phyloP scores from a whole-genome alignment of 2,113 vertebrate genomes.

The Periophthalmodon schlosseri region DNA sequence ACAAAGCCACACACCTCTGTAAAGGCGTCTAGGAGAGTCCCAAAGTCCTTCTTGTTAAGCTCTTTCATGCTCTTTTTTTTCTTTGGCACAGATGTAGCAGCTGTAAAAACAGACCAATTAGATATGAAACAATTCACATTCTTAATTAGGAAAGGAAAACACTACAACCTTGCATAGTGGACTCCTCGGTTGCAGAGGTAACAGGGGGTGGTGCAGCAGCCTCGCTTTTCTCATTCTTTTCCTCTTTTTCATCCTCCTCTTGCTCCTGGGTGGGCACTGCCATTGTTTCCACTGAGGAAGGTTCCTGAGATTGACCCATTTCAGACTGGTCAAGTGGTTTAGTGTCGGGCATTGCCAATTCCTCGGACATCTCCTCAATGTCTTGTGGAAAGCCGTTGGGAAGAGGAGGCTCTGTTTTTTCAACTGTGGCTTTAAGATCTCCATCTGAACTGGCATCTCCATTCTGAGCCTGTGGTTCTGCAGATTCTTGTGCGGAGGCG shows the following conservation, averaged over 20 bases:
- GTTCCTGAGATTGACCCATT: slow-evolving; percentile 60
- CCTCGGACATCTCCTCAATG: slow-evolving; percentile 65
- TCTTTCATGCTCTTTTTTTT: slow-evolving; percentile 92
- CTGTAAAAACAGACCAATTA: slow-evolving; percentile 45
- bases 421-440: slow-evolving; percentile 66
- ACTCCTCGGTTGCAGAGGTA: slow-evolving; percentile 76
- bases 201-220: slow-evolving; percentile 57
- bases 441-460: slow-evolving; percentile 22
- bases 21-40: slow-evolving; percentile 93
- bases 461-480: slow-evolving; percentile 28
- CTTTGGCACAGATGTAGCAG: slow-evolving; percentile 89
- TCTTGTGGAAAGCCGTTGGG: slow-evolving; percentile 83
- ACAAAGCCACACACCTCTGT: slow-evolving; percentile 85
- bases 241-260: slow-evolving; percentile 21
- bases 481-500: slow-evolving; percentile 43
- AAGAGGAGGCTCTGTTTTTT: slow-evolving; percentile 77
- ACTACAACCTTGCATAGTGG: slow-evolving; percentile 80
- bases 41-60: slow-evolving; percentile 91
- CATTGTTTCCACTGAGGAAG: slow-evolving; percentile 47
- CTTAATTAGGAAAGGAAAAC: not conserved
- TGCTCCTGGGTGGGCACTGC: slow-evolving; percentile 39
- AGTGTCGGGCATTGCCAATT: slow-evolving; percentile 69
- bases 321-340: slow-evolving; percentile 81
- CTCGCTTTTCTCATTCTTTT: slow-evolving; percentile 49
- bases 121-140: not conserved